Evolutionary conservation across 2,797 vertebrate species (phyloP).

Genomic region (Myotis vivesi): DNA sequence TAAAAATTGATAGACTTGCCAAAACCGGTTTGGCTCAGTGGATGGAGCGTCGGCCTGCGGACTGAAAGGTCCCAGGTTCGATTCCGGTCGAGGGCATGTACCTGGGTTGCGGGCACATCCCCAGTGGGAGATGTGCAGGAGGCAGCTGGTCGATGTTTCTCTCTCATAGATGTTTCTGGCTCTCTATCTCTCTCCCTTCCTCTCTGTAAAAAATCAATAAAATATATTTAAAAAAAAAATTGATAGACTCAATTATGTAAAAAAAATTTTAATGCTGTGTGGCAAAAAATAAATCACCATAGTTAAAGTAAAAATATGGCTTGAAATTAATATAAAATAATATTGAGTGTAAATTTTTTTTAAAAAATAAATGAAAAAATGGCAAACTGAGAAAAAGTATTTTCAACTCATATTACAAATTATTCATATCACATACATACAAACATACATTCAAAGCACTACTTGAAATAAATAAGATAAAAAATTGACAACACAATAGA

Average conservation of each 20-base stretch:
- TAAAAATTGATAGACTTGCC: constrained; percentile 15
- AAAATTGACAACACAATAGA: not conserved
- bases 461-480: constrained; percentile 21
- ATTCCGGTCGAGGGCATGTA: too few species aligned
- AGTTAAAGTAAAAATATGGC: constrained; percentile 11
- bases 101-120: too few species aligned
- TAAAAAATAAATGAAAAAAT: not conserved
- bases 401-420: constrained; percentile 30
- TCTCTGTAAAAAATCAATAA: too few species aligned
- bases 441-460: constrained; percentile 23
- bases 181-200: too few species aligned
- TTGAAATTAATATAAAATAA: not conserved
- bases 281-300: not conserved
- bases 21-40: too few species aligned
- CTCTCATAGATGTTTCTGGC: too few species aligned
- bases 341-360: not conserved
- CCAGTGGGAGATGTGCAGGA: too few species aligned
- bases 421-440: not conserved
- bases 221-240: too few species aligned
- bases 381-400: not conserved
- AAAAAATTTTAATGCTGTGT: not conserved
- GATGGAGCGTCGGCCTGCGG: too few species aligned
- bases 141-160: too few species aligned
- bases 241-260: constrained; percentile 7
- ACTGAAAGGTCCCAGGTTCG: too few species aligned